Evolutionary conservation across 1,140 invertebrate genomes (phyloP).

Genomic region (Neoseiulus cucumeris): DNA sequence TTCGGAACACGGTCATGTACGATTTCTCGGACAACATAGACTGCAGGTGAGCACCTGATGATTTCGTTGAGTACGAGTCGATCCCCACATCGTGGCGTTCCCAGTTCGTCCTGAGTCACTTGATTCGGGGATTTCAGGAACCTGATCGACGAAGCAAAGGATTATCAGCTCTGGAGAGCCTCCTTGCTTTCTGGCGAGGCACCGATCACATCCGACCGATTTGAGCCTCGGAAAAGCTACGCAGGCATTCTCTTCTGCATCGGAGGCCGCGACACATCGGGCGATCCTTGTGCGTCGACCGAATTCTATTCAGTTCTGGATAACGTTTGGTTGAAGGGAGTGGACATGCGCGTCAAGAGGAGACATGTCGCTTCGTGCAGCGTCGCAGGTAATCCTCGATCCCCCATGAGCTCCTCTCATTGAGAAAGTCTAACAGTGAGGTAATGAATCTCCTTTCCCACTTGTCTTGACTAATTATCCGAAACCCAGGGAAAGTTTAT

Average conservation of each 20-base stretch:
- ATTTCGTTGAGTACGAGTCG: too few relatives aligned
- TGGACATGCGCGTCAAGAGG: slow-evolving; percentile 26
- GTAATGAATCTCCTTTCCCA: too few relatives aligned
- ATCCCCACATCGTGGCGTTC: too few relatives aligned
- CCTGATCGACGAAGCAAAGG: slow-evolving; percentile 56
- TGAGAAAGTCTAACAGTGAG: too few relatives aligned
- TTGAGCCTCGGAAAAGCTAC: slow-evolving; percentile 27
- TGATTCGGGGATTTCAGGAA: slow-evolving; percentile 38
- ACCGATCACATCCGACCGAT: slow-evolving; percentile 19
- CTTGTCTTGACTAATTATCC: too few relatives aligned
- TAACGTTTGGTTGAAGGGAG: slow-evolving; percentile 26
- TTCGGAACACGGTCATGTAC: slow-evolving; percentile 24
- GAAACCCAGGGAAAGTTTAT: slow-evolving; percentile 56
- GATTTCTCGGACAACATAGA: slow-evolving; percentile 12
- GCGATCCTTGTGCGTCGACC: slow-evolving; percentile 27
- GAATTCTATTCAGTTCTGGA: slow-evolving; percentile 27
- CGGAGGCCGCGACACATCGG: slow-evolving; percentile 27
- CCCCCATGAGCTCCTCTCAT: neutral
- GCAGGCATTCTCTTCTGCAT: slow-evolving; percentile 30
- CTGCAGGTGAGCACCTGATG: neutral
- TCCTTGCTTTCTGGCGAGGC: slow-evolving; percentile 48
- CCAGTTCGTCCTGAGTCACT: too few relatives aligned
- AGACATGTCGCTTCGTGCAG: slow-evolving; percentile 28
- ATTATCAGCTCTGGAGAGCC: slow-evolving; percentile 40
- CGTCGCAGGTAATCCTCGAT: slow-evolving; percentile 24